Base-by-base conservation (phyloP, 2,888 invertebrate species). In the Scaptomyza cyrtandrae region DNA sequence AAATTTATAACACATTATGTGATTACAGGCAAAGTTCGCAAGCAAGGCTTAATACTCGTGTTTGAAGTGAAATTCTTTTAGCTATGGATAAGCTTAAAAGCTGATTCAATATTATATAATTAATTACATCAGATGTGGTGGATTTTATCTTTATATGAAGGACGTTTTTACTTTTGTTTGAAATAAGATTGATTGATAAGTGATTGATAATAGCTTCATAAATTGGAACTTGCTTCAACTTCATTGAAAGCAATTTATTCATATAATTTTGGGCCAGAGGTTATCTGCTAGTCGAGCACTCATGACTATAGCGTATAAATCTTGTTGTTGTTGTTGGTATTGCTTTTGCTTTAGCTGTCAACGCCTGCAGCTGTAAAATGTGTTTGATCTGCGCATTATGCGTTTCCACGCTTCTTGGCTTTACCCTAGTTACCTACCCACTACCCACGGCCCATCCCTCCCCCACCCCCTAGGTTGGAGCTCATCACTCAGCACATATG, bases 351-450 rank as follows among this genome's bases (percentile, higher is more conserved):
- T 46, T 35, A 46, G 37, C 57, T 68, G 61, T 62, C 55, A 58
- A 48, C 49, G 74, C 78, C 69, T 63, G 78, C 59, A 70, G 76
- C 78, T 43, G 43, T 13, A 35, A 70, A 70, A 71, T 72, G 66
- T 78, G 66, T 78, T 78, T 78, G 66, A 79, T 75, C 75, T 78
- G 43, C 59, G 65, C 57, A 78, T 78, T 78, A 79, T 80, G 77
- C 72, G 58, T 60, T 60, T 64, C 55, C 75, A 77, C 61, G 75
- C 41, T 55, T 50, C 49, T 54, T 43, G 46, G 31, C 43, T 49
- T 69, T 37, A 19, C 29, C 46, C 35, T 14, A 19, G 62, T 49
- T 29, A 16, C 9, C 33, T 41, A 24, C 48, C 27, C 35, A 13
- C 37, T 45, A 35, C 35, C 35, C 13, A 13, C 11, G 1, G 33